These are phyloP conservation scores for Antechinus flavipes DNA, from an alignment of 2,113 vertebrate species.

Conservation along the genomic window DNA sequence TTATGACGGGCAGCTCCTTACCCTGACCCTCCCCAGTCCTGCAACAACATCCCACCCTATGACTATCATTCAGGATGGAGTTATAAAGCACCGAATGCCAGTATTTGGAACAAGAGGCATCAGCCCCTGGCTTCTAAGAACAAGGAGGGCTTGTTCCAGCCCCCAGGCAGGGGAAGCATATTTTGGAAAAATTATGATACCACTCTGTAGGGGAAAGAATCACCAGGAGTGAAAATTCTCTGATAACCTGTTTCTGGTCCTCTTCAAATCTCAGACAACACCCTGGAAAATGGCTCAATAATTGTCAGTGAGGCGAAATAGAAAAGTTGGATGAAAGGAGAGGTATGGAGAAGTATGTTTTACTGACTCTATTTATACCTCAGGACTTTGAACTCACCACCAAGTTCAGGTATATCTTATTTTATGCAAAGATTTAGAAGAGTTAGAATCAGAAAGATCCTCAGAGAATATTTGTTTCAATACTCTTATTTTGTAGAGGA, in stretches of 20 bases:
- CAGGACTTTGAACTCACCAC: neutral
- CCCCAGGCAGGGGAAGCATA: rapidly evolving
- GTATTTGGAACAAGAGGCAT: neutral
- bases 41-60: rapidly evolving
- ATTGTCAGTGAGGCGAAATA: slow-evolving; percentile 26
- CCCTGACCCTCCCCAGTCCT: neutral
- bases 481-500: neutral
- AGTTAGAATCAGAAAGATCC: neutral
- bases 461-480: neutral
- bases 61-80: neutral
- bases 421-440: neutral
- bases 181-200: neutral
- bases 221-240: slow-evolving; percentile 33
- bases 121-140: slow-evolving; percentile 28
- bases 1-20: rapidly evolving
- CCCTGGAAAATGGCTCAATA: slow-evolving; percentile 57
- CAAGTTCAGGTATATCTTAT: neutral
- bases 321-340: neutral
- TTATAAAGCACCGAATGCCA: neutral
- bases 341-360: neutral
- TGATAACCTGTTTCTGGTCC: slow-evolving; percentile 60
- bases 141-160: neutral
- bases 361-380: neutral
- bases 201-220: neutral
- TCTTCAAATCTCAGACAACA: slow-evolving; percentile 73